These are phyloP conservation scores for Ardeotis arabs DNA, from an alignment of 2,113 vertebrate genomes.

Conservation along the genomic window DNA sequence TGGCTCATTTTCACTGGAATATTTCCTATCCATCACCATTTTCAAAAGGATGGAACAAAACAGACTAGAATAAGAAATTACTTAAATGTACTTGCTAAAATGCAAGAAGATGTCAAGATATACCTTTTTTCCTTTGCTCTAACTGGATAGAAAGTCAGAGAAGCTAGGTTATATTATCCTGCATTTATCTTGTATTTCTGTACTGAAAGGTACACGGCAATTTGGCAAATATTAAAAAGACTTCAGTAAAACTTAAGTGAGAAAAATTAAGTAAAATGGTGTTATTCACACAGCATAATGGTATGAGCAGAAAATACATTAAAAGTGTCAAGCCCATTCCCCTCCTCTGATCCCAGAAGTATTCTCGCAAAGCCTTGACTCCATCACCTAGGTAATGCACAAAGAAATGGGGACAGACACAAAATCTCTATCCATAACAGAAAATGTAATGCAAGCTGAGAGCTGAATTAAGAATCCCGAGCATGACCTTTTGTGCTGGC, in stretches of 20 bases:
- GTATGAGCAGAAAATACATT: neutral
- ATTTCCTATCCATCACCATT: neutral
- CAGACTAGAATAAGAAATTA: neutral
- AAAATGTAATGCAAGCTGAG: neutral
- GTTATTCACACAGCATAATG: neutral
- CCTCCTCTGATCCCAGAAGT: neutral
- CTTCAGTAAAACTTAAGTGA: neutral
- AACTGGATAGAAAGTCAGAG: neutral
- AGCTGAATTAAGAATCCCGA: neutral
- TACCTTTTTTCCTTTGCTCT: neutral
- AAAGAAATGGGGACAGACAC: neutral
- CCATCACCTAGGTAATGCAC: neutral
- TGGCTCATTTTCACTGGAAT: neutral
- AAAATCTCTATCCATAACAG: neutral
- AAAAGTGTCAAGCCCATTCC: neutral
- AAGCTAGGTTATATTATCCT: neutral
- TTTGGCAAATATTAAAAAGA: slow-evolving; percentile 19
- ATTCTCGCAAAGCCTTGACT: neutral
- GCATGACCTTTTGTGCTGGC: neutral
- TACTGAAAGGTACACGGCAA: neutral
- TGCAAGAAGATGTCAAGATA: neutral
- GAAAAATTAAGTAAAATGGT: neutral
- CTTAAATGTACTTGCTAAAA: neutral
- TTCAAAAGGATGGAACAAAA: neutral
- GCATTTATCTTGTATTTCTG: neutral